Conservation (phyloP, 2,113 vertebrate genomes). For the Triplophysa tibetana region DNA sequence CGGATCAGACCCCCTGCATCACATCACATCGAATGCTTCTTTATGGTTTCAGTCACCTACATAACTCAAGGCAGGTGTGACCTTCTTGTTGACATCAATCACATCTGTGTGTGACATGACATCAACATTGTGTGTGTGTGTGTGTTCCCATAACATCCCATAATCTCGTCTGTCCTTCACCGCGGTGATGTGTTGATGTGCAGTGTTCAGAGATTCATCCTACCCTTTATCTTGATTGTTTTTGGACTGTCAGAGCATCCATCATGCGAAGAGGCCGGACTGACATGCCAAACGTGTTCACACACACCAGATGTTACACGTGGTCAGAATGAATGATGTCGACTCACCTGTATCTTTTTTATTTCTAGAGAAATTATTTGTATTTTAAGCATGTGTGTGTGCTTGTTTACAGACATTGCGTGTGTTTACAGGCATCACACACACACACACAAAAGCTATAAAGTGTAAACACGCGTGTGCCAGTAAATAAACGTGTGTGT, state of each 20-base stretch:
- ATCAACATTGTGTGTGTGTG: background rate
- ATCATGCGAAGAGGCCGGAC: background rate
- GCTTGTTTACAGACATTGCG: constrained; percentile 26
- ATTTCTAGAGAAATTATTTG: constrained; percentile 3
- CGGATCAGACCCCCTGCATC: background rate
- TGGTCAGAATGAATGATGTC: too few relatives aligned
- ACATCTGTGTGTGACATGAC: constrained; percentile 13
- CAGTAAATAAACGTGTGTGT: constrained; percentile 21
- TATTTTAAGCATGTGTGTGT: constrained; percentile 19
- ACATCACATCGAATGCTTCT: background rate
- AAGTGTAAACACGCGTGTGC: too few relatives aligned
- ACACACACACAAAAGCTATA: background rate
- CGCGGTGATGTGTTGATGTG: constrained; percentile 2
- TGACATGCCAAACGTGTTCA: background rate
- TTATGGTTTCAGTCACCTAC: background rate
- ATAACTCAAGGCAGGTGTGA: background rate
- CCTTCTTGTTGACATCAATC: constrained; percentile 17
- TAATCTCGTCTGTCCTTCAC: constrained; percentile 9
- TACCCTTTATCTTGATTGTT: background rate
- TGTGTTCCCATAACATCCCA: constrained; percentile 13
- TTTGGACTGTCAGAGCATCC: constrained; percentile 3
- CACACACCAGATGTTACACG: background rate
- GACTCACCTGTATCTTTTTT: background rate
- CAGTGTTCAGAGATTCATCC: constrained; percentile 9
- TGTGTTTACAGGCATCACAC: constrained; percentile 5